Conservation (phyloP, 2,888 invertebrate species). For the Troides aeacus region DNA sequence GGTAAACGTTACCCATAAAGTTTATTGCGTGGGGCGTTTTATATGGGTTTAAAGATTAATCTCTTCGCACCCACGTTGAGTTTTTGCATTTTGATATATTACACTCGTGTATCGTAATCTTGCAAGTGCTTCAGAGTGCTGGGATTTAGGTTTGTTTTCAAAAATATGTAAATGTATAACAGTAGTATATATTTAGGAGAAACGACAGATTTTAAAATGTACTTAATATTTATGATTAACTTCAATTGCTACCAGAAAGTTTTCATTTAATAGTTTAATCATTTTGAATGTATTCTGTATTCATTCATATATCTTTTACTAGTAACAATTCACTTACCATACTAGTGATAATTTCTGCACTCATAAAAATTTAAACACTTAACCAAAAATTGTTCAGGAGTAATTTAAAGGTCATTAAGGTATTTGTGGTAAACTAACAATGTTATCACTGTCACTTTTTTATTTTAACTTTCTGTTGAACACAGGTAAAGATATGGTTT, state of each 20-base stretch:
- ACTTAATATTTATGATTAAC: not conserved
- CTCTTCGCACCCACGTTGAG: slow-evolving; percentile 43
- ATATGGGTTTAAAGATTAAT: slow-evolving; percentile 66
- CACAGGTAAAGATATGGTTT: slow-evolving; percentile 98
- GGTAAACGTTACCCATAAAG: slow-evolving; percentile 54
- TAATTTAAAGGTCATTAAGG: no score
- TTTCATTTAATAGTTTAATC: no score
- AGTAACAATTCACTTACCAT: no score
- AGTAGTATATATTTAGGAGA: not conserved
- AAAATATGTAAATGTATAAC: not conserved
- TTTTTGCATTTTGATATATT: slow-evolving; percentile 26
- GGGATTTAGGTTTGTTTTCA: not conserved
- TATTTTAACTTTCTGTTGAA: slow-evolving; percentile 37
- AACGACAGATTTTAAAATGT: not conserved
- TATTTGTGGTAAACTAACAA: not conserved
- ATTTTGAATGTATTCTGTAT: no score
- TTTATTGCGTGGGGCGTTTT: slow-evolving; percentile 61
- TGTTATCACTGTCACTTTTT: not conserved
- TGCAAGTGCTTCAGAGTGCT: slow-evolving; percentile 33
- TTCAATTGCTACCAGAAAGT: not conserved
- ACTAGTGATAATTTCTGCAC: no score
- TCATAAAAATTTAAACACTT: no score
- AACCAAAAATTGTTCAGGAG: no score
- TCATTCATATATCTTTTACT: no score
- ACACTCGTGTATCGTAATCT: slow-evolving; percentile 35